Evolutionary conservation across 1,140 invertebrate genomes (phyloP), one percentile per base, ranked within the genome.

Genomic region (Heliconius himera): DNA sequence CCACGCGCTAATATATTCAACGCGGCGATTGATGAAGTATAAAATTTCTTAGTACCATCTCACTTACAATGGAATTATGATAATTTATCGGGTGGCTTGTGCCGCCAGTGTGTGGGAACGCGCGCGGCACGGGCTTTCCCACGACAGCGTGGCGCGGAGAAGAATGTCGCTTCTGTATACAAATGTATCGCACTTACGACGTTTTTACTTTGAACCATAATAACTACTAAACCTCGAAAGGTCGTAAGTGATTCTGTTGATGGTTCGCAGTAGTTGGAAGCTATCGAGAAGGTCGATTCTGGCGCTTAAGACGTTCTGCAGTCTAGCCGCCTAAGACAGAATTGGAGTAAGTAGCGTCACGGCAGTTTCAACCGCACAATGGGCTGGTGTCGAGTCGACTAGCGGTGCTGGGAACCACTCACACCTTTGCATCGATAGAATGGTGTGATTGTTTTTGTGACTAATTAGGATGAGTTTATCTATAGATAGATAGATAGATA

Each of bases 71-170:
- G 89, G 92, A 93, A 94, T 94, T 94, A 94, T 94, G 93, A 94
- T 94, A 93, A 94, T 94, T 94, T 94, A 94, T 94, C 93, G 93
- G 89, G 93, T 94, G 93, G 93, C 93, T 94, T 94, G 93, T 94
- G 93, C 93, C 93, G 91, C 90, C 88, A 92, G 93, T 92, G 90
- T 93, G 92, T 93, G 92, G 93, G 93, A 93, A 93, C 91, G 91
- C 89, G 90, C 90, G 85, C 89, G 90, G 90, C 91, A 93, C 92
- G 91, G 91, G 91, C 93, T 90, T 94, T 94, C 93, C 93, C 93
- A 94, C 93, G 93, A 85, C 81, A 80, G 81, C 60, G 85, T 26
- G 38, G 66, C 82, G 83, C 89, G 85, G 77, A 71, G 86, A 89
- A 82, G 76, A 94, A 94, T 87, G 91, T 86, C 88, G 77, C 79